Evolutionary conservation across 2,113 vertebrate species (phyloP).

Genomic region (Regulus satrapa): DNA sequence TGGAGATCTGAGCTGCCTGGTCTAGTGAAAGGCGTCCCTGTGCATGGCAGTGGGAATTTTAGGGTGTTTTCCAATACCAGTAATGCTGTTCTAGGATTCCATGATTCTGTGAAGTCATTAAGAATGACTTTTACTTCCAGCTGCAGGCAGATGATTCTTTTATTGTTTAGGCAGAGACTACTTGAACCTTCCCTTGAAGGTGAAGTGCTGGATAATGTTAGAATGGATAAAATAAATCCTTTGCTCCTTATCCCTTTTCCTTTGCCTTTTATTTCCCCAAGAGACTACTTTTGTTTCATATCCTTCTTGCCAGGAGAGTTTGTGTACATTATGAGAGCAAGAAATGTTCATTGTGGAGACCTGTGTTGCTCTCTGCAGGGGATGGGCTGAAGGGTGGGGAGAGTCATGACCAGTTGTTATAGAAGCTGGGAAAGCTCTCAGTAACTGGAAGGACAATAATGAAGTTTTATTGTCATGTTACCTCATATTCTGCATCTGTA

Average conservation of each 20-base stretch:
- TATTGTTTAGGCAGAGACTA: not conserved
- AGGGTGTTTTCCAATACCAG: not conserved
- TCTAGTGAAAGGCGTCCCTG: not conserved
- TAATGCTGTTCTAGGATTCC: not conserved
- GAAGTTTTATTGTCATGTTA: not conserved
- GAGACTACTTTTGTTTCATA: not conserved
- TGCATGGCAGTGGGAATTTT: not conserved
- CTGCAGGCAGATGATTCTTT: not conserved
- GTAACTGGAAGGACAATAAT: not conserved
- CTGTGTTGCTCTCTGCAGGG: not conserved
- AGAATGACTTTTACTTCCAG: not conserved
- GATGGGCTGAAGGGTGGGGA: not conserved
- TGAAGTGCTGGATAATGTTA: not conserved
- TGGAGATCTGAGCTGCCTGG: not conserved
- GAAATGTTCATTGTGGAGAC: not conserved
- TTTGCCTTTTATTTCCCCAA: not conserved
- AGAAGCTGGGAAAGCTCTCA: not conserved
- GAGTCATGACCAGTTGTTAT: not conserved
- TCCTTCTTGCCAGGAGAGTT: not conserved
- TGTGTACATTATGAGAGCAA: not conserved
- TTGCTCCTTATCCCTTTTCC: not conserved
- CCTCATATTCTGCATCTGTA: not conserved
- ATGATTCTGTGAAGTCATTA: not conserved
- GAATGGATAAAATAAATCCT: not conserved
- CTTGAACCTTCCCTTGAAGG: not conserved